Evolutionary conservation across 1,140 invertebrate genomes (phyloP).

Genomic region (Aphelenchoides avenae): DNA sequence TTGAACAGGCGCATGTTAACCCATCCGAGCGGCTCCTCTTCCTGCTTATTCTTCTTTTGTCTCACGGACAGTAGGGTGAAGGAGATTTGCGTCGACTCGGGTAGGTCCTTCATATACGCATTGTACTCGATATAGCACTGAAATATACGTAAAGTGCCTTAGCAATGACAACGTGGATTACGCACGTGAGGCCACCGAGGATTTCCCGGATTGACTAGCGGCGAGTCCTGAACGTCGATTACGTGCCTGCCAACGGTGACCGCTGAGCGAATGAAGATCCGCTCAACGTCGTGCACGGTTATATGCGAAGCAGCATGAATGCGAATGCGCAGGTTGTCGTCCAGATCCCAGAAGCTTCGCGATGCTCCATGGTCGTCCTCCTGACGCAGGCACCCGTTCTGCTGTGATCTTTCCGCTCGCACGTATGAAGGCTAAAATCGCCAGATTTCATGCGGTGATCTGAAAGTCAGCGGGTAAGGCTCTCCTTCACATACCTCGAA

Average conservation of each 20-base stretch:
- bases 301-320: constrained; percentile 34
- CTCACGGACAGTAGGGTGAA: constrained; percentile 38
- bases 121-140: constrained; percentile 38
- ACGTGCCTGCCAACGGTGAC: constrained; percentile 45
- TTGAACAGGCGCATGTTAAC: constrained; percentile 89
- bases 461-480: background rate
- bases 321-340: constrained; percentile 38
- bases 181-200: constrained; percentile 37
- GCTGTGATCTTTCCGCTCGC: constrained; percentile 17
- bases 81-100: constrained; percentile 47
- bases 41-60: constrained; percentile 43
- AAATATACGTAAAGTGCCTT: constrained; percentile 1
- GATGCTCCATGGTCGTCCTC: background rate
- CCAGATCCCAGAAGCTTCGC: constrained; percentile 42
- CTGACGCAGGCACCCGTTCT: constrained; percentile 15
- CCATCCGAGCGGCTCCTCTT: constrained; percentile 81
- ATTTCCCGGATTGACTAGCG: constrained; percentile 34
- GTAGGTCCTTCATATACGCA: constrained; percentile 55
- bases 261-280: constrained; percentile 38
- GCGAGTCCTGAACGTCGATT: constrained; percentile 36
- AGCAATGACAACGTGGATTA: background rate
- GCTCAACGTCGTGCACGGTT: constrained; percentile 25
- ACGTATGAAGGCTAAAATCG: constrained; percentile 46
- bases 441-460: too few species aligned
- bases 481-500: constrained; percentile 32